A percentile compares a stretch with the other conserved stretches of the same genome.
Evolutionary conservation across 2,888 invertebrate genomes (phyloP).

Genomic region (Sminthurides aquaticus): DNA sequence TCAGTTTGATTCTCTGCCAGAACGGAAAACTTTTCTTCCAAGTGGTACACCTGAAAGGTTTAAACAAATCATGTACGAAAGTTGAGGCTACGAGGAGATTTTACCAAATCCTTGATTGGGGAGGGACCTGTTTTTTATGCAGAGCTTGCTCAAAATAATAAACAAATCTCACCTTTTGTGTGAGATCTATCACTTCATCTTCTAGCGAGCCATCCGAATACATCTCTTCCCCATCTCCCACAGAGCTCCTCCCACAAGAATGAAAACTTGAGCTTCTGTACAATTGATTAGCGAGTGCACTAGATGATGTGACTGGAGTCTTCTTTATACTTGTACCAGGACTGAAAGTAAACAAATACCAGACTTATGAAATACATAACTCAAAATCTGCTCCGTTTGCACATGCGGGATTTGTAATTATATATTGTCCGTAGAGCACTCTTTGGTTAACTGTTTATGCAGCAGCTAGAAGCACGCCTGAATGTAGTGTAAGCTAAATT

Average conservation of each 20-base stretch:
- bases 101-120: not conserved
- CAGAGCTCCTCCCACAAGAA: slow-evolving; percentile 83
- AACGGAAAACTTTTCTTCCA: slow-evolving; percentile 85
- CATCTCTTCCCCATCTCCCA: slow-evolving; percentile 89
- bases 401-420: no score
- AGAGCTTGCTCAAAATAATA: not conserved
- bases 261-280: slow-evolving; percentile 89
- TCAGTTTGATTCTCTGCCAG: slow-evolving; percentile 80
- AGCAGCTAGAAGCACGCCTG: no score
- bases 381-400: no score
- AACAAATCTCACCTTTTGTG: slow-evolving; percentile 82
- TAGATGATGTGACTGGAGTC: slow-evolving; percentile 40
- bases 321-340: slow-evolving; percentile 34
- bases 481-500: no score
- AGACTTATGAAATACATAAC: no score
- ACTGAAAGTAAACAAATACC: not conserved
- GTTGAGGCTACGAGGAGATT: no score
- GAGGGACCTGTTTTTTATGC: not conserved
- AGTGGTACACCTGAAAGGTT: slow-evolving; percentile 43
- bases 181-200: slow-evolving; percentile 88
- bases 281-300: slow-evolving; percentile 65
- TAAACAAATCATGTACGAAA: not conserved
- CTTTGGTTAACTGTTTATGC: no score
- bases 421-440: no score
- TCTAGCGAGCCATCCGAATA: slow-evolving; percentile 86